Conservation (phyloP, 1,140 invertebrate genomes). For the Dreissena polymorpha region DNA sequence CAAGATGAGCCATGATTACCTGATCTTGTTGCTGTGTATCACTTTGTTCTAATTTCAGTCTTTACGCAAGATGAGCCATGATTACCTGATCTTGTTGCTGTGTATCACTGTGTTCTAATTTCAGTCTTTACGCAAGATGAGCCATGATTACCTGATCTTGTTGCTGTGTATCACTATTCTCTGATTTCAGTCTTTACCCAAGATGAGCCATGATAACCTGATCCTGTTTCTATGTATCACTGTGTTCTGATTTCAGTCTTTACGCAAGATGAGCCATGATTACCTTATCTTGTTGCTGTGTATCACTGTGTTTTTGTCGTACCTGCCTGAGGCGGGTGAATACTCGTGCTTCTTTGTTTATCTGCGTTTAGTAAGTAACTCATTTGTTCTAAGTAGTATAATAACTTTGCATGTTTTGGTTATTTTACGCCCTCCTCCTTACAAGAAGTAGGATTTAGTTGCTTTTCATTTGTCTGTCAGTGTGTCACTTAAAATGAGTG, state of each 20-base stretch:
- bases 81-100: constrained; percentile 97
- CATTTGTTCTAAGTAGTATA: neutral
- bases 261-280: constrained; percentile 96
- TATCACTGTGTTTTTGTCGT: constrained; percentile 98
- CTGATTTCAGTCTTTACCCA: constrained; percentile 86
- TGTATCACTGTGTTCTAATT: constrained; percentile 95
- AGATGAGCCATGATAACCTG: constrained; percentile 96
- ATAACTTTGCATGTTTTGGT: too few relatives aligned
- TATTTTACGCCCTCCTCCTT: too few relatives aligned
- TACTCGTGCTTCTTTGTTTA: constrained; percentile 99
- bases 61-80: constrained; percentile 95
- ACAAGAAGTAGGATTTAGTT: too few relatives aligned
- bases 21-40: constrained; percentile 97
- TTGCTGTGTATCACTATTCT: constrained; percentile 93
- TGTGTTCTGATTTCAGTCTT: constrained; percentile 82
- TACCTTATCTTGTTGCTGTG: constrained; percentile 97
- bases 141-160: constrained; percentile 96
- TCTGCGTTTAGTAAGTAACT: constrained; percentile 90
- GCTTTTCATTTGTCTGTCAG: too few relatives aligned
- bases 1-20: constrained; percentile 97
- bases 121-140: constrained; percentile 93
- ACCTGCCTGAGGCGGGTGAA: constrained; percentile 98
- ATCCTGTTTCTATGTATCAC: too few relatives aligned
- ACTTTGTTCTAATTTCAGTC: constrained; percentile 92
- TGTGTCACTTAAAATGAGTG: too few relatives aligned